A percentile compares a stretch with the other conserved stretches of the same genome.
Conservation (phyloP, 1,140 invertebrate genomes). For the Sinonovacula constricta region DNA sequence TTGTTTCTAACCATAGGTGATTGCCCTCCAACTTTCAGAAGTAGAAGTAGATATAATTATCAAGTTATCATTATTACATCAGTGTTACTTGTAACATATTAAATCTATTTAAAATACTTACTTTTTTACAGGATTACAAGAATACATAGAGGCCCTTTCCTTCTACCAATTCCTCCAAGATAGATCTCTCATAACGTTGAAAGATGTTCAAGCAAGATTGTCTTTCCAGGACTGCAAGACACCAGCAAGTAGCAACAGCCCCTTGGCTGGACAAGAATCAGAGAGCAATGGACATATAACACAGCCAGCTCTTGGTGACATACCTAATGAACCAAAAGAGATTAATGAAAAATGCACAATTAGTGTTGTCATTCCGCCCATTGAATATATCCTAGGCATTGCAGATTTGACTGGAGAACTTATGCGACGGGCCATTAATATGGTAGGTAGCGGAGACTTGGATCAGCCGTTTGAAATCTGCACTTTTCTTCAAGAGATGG, state of each 20-base stretch:
- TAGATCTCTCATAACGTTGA: conserved; percentile 77
- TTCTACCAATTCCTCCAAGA: conserved; percentile 85
- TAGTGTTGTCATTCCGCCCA: conserved; percentile 80
- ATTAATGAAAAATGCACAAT: too few relatives aligned
- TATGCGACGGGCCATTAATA: conserved; percentile 93
- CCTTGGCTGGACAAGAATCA: too few relatives aligned
- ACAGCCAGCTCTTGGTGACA: too few relatives aligned
- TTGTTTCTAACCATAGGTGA: too few relatives aligned
- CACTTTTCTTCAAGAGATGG: conserved; percentile 85
- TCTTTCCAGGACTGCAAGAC: conserved; percentile 49
- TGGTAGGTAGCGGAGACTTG: conserved; percentile 87
- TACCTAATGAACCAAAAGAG: too few relatives aligned
- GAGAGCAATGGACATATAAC: too few relatives aligned
- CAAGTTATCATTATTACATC: too few relatives aligned
- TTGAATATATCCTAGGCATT: conserved; percentile 90
- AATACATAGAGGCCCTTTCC: conserved; percentile 91
- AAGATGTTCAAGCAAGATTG: conserved; percentile 79
- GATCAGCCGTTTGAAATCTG: conserved; percentile 87
- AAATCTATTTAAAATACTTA: too few relatives aligned
- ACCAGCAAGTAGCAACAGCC: not conserved
- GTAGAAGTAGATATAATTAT: too few relatives aligned
- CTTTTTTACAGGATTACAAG: conserved; percentile 86
- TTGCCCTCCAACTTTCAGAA: too few relatives aligned
- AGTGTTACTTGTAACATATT: not conserved
- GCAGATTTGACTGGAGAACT: conserved; percentile 93